Percentiles rank a stretch among this genome's conserved stretches.
Evolutionary conservation across 1,140 invertebrate genomes (phyloP).

Genomic region (Scaptomyza graminum): DNA sequence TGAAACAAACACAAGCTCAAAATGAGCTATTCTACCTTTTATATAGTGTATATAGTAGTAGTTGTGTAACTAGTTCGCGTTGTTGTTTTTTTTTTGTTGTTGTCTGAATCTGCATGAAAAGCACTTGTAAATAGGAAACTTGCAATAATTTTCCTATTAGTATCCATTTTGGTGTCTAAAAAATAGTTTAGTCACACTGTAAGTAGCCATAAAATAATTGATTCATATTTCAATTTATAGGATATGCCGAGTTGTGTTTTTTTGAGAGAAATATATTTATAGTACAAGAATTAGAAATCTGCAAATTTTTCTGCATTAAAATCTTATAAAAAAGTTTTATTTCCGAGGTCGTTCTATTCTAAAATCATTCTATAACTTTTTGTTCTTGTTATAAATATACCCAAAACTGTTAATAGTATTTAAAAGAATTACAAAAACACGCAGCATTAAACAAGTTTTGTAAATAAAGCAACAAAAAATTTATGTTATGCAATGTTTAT

Average conservation of each 20-base stretch:
- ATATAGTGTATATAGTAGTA: not conserved
- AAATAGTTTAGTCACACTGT: too few relatives aligned
- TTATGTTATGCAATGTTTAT: constrained; percentile 33
- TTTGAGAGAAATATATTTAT: too few relatives aligned
- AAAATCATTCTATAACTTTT: too few relatives aligned
- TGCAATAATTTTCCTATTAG: not conserved
- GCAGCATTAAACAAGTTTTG: constrained; percentile 33
- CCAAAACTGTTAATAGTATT: constrained; percentile 27
- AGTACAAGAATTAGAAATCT: too few relatives aligned
- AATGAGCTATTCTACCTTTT: constrained; percentile 14
- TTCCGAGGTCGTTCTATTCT: not conserved
- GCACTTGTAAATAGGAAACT: constrained; percentile 41
- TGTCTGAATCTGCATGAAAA: constrained; percentile 64
- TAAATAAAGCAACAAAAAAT: constrained; percentile 32
- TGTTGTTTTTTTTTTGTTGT: not conserved
- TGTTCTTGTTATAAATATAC: constrained; percentile 13
- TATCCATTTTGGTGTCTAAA: too few relatives aligned
- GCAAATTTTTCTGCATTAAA: too few relatives aligned
- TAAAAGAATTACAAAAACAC: constrained; percentile 37
- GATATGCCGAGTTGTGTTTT: too few relatives aligned
- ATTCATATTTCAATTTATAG: too few relatives aligned
- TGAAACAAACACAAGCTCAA: constrained; percentile 11
- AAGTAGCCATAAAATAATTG: too few relatives aligned
- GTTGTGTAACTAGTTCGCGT: constrained; percentile 18
- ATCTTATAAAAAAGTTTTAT: too few relatives aligned